Evolutionary conservation across 2,113 vertebrate species (phyloP).

Genomic region (Poecilia latipinna): DNA sequence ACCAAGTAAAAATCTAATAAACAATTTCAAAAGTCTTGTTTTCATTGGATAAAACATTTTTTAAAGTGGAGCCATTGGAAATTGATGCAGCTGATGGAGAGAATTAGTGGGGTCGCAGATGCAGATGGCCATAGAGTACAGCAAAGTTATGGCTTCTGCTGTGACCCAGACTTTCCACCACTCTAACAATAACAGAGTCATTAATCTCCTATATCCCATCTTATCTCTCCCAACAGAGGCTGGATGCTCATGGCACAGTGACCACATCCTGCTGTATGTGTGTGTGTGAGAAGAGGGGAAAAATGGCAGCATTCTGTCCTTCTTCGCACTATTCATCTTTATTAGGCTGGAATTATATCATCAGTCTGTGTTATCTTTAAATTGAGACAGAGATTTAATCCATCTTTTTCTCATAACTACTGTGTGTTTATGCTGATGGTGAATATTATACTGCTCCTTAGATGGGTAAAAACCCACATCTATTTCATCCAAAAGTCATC

Average conservation of each 20-base stretch:
- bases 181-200: constrained; percentile 68
- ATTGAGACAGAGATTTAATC: constrained; percentile 39
- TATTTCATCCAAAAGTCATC: neutral
- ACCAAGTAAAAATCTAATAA: constrained; percentile 6
- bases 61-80: constrained; percentile 39
- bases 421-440: constrained; percentile 4
- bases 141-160: constrained; percentile 27
- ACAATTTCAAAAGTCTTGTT: constrained; percentile 11
- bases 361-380: constrained; percentile 24
- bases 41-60: constrained; percentile 18
- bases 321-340: constrained; percentile 34
- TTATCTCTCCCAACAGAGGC: constrained; percentile 58
- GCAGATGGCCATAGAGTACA: constrained; percentile 24
- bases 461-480: neutral
- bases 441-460: neutral
- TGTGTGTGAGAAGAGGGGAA: constrained; percentile 6
- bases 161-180: constrained; percentile 62
- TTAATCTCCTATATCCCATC: constrained; percentile 56
- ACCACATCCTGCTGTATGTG: constrained; percentile 46
- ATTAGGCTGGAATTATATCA: constrained; percentile 39
- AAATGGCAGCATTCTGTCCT: constrained; percentile 1
- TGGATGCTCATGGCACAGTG: constrained; percentile 30
- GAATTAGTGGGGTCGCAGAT: constrained; percentile 27
- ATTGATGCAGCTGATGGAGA: constrained; percentile 19
- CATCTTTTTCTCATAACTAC: constrained; percentile 11